Evolutionary conservation across 2,797 vertebrate species (phyloP).

Genomic region (Lepilemur ruficaudatus): DNA sequence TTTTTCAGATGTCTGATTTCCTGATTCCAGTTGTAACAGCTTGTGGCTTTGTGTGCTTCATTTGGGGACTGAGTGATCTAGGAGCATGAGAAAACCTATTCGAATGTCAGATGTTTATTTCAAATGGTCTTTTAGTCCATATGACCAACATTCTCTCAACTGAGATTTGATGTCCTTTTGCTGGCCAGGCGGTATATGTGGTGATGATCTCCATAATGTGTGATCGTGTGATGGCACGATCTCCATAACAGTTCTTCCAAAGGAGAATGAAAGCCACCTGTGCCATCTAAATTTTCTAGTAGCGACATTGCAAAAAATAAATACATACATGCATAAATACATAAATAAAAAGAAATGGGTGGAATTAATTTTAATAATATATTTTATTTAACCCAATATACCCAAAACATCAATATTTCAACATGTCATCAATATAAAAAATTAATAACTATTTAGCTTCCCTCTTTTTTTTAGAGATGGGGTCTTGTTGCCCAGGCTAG

Average conservation of each 20-base stretch:
- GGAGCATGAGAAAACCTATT: background rate
- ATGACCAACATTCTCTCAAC: background rate
- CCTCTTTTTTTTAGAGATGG: no score
- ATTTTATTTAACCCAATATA: background rate
- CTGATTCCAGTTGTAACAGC: background rate
- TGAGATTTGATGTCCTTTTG: background rate
- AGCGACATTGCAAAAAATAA: background rate
- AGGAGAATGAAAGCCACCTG: background rate
- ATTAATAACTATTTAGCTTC: background rate
- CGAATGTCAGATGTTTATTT: background rate
- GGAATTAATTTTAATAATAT: background rate
- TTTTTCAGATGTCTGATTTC: background rate
- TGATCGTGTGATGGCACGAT: background rate
- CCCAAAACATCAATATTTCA: background rate
- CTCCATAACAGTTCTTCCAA: background rate
- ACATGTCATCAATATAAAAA: background rate
- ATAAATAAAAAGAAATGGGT: background rate
- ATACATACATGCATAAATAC: no score
- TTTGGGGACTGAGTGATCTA: background rate
- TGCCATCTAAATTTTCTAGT: background rate
- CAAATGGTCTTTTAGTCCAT: background rate
- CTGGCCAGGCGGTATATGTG: background rate
- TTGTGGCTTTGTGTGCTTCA: background rate
- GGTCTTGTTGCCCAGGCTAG: no score
- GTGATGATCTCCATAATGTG: no score